Base-by-base conservation (phyloP, 23 tunicate species). In the Trididemnum nubilum region DNA sequence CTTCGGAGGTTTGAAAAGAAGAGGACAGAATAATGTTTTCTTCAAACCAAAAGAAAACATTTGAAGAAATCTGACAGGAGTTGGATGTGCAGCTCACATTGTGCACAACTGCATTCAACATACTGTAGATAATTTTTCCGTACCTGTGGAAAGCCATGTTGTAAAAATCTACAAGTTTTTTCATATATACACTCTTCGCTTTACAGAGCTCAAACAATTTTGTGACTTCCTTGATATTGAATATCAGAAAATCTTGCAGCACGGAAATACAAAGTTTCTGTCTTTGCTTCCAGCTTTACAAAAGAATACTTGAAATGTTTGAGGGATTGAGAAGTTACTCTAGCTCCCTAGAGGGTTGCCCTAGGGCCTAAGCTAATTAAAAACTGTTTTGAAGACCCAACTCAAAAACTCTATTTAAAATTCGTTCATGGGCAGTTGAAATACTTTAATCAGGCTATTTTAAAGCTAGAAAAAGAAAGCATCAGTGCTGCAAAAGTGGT, bases 11-110 rank as follows among this genome's bases (percentile, higher is more conserved):
- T 71, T 84, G 78, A 85, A 85, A 78, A 85, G 78, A 79, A 85
- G 84, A 66, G 89, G 84, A 44, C 84, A 65, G 63, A 85, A 85
- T 78, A 78, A 78, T 65, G 89, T 85, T 85, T 85, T 85, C 84
- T 85, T 85, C 67, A 65, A 78, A 81, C 63, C 38, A 33, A 81
- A 64, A 66, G 76, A 79, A 76, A 83, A n/a, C n/a, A n/a, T 75
- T 26, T 37, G 66, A 83, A 67, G n/a, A 33, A 67, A 67, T 33
- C 74, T 67, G 74, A 67, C 74, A 84, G 88, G 88, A 36, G 37
- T 76, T 44, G 81, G 81, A 84, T 83, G 87, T 83, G 88, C 82
- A 59, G 88, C 88, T 84, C 83, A 84, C 49, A 76, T 84, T 57
- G 88, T 84, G 57, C 83, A 77, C 82, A 84, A 77, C 88, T 84